These are phyloP conservation scores for Pluvianellus socialis DNA, from an alignment of 2,113 vertebrate genomes.

Conservation along the genomic window DNA sequence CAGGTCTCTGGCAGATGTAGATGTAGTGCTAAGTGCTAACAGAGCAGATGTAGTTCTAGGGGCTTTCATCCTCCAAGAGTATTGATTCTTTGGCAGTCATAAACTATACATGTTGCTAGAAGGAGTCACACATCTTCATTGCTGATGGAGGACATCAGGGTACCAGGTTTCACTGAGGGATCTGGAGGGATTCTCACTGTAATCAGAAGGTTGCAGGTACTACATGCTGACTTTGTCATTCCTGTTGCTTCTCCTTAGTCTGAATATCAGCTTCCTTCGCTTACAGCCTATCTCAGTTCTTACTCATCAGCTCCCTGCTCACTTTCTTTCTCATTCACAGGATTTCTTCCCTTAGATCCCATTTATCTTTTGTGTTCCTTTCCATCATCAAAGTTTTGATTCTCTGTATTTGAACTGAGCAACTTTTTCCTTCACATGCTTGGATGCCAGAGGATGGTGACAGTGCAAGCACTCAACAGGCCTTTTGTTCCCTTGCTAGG, in stretches of 20 bases:
- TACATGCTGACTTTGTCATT: rapidly evolving
- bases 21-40: no score
- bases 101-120: neutral
- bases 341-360: neutral
- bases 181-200: neutral
- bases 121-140: neutral
- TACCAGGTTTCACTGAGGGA: neutral
- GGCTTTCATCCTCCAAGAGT: neutral
- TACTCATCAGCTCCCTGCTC: neutral
- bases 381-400: neutral
- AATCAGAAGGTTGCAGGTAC: neutral
- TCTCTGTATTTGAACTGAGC: neutral
- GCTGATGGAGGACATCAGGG: neutral
- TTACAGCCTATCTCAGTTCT: neutral
- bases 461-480: neutral
- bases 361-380: neutral
- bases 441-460: neutral
- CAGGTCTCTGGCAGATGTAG: neutral
- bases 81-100: neutral
- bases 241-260: neutral
- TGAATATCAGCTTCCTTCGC: neutral
- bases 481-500: neutral
- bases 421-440: neutral
- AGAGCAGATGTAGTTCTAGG: neutral
- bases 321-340: neutral